phyloP scores from a whole-genome alignment of 2,113 vertebrate genomes.

The Ginglymostoma cirratum region DNA sequence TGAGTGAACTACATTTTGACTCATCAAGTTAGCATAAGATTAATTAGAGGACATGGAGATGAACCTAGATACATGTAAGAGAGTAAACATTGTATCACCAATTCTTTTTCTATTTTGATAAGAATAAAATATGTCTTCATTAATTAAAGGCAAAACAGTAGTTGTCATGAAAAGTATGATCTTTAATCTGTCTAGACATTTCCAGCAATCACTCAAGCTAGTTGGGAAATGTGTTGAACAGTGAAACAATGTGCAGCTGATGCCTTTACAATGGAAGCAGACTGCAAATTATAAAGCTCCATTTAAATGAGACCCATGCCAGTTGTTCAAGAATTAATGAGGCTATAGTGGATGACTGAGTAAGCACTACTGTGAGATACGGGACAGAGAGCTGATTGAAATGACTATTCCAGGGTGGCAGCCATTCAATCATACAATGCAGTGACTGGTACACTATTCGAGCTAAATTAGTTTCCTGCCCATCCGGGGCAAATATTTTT shows the following conservation, averaged over 20 bases:
- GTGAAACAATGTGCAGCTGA: slow-evolving; percentile 5
- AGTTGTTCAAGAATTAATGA: slow-evolving; percentile 35
- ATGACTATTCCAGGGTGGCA: slow-evolving; percentile 27
- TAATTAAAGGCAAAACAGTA: not conserved
- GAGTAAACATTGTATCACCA: not conserved
- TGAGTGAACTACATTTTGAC: not conserved
- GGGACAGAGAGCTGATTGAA: slow-evolving; percentile 32
- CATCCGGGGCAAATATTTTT: not conserved
- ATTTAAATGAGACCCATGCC: slow-evolving; percentile 21
- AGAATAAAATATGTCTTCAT: slow-evolving; percentile 11
- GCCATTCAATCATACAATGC: slow-evolving; percentile 23
- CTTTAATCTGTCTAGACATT: slow-evolving; percentile 24
- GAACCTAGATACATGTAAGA: not conserved
- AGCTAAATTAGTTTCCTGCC: slow-evolving; percentile 6
- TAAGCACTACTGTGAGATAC: slow-evolving; percentile 20
- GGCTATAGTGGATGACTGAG: slow-evolving; percentile 35
- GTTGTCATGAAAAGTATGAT: slow-evolving; percentile 33
- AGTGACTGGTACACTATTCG: not conserved
- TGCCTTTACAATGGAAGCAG: slow-evolving; percentile 25
- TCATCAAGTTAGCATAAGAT: slow-evolving; percentile 5
- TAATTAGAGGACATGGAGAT: not conserved
- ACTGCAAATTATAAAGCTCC: slow-evolving; percentile 33
- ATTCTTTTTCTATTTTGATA: not conserved
- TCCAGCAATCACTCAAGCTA: slow-evolving; percentile 15
- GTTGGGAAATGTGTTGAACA: not conserved